Conservation (phyloP, 1,140 invertebrate species). For the Drosophila prosaltans region DNA sequence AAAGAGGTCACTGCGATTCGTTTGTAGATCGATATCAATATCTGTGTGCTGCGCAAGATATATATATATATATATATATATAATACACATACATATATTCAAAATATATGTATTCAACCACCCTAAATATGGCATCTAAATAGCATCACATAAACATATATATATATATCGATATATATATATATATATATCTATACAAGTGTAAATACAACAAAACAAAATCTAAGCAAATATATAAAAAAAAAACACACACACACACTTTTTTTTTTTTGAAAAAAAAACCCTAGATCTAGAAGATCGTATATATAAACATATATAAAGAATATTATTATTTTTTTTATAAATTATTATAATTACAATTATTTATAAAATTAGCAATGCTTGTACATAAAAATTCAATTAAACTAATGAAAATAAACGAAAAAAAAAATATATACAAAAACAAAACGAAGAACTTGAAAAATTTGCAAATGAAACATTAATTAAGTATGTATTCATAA, state of each 20-base stretch:
- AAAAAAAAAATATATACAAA: slow-evolving; percentile 1
- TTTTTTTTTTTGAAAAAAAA: slow-evolving; percentile 45
- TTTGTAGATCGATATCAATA: slow-evolving; percentile 12
- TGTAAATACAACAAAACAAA: slow-evolving; percentile 21
- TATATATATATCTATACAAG: slow-evolving; percentile 25
- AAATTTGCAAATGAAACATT: background rate
- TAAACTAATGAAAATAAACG: slow-evolving; percentile 28
- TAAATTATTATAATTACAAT: slow-evolving; percentile 38
- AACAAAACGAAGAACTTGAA: no score
- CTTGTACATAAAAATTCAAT: slow-evolving; percentile 44
- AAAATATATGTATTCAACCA: slow-evolving; percentile 71
- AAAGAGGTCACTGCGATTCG: slow-evolving; percentile 7
- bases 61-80: slow-evolving; percentile 19
- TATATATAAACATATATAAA: slow-evolving; percentile 26
- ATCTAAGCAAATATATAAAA: slow-evolving; percentile 37
- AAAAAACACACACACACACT: background rate
- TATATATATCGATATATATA: slow-evolving; percentile 32
- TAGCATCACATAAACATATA: slow-evolving; percentile 22
- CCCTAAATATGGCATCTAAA: slow-evolving; percentile 47
- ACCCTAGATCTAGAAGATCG: slow-evolving; percentile 51
- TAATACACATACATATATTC: slow-evolving; percentile 69
- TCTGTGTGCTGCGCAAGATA: slow-evolving; percentile 46
- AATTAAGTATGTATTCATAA: slow-evolving; percentile 42
- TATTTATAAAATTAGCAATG: slow-evolving; percentile 65
- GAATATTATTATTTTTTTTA: slow-evolving; percentile 52